Evolutionary conservation across 1,140 invertebrate species (phyloP).

Genomic region (Phocides pigmalion): DNA sequence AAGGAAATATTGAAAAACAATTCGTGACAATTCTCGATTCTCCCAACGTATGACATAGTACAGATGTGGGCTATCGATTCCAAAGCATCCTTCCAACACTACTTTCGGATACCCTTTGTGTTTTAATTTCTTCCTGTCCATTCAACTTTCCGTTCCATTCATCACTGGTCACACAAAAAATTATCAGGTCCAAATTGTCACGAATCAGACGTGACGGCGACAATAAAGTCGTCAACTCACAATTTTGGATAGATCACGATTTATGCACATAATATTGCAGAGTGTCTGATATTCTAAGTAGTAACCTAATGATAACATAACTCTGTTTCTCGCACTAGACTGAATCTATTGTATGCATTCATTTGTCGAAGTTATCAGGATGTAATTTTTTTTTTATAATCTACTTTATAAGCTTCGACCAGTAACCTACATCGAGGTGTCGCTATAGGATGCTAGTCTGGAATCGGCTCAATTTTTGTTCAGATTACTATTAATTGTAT

Average conservation of each 20-base stretch:
- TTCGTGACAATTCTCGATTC: not conserved
- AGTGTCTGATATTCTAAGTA: no score
- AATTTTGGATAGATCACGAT: conserved; percentile 59
- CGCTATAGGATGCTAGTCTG: no score
- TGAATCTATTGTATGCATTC: no score
- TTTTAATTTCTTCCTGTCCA: conserved; percentile 15
- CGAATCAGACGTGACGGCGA: conserved; percentile 38
- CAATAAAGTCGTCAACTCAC: conserved; percentile 37
- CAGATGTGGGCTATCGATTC: not conserved
- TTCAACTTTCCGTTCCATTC: conserved; percentile 36
- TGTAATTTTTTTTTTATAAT: no score
- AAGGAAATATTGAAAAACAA: no score
- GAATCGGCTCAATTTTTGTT: no score
- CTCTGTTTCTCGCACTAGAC: no score
- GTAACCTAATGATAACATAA: no score
- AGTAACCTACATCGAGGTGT: no score
- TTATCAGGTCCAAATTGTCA: conserved; percentile 31
- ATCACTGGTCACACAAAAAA: conserved; percentile 34
- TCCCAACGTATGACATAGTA: not conserved
- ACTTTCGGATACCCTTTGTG: conserved; percentile 8
- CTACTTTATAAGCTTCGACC: no score
- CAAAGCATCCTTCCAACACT: not conserved
- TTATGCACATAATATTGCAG: conserved; percentile 19
- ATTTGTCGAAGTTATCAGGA: no score
- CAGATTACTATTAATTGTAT: no score